Base-by-base conservation (phyloP, 2,113 vertebrate species). In the Platichthys stellatus region DNA sequence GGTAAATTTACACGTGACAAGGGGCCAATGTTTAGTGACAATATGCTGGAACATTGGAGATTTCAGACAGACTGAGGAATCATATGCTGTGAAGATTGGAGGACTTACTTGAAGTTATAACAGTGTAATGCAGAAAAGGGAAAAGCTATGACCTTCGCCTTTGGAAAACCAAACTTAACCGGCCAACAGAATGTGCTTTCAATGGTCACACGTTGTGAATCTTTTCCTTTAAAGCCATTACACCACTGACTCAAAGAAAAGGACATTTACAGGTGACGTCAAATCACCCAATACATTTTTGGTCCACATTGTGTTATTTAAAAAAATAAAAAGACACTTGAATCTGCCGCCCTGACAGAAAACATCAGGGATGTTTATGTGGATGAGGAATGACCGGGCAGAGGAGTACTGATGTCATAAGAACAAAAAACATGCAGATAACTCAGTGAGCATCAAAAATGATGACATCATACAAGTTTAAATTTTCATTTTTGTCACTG, bases 381-480 rank as follows among this genome's bases (percentile, higher is more conserved):
- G 45, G 60, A 53, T 78, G 74, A 74, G n/a, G 38, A 83, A 81
- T 54, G 58, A 81, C 57, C 69, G 49, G 76, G 45, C 64, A 74
- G 49, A 72, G 51, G 21, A 74, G 63, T 63, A 76, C 62, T 71
- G 49, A 78, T 43, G 70, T 76, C 17, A 2, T 40, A 53, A 58
- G 12, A 67, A 68, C 26, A 56, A 31, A 74, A 74, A 49, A 78
- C 80, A 85, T 86, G 88, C 85, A 65, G 28, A n/a, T 24, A 67
- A 88, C 72, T 76, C 70, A 89, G 63, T 80, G 47, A 84, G 66
- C 20, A 81, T 83, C 72, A 89, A 86, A 85, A 82, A 90, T 81
- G 49, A 89, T 86, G 88, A 93, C 90, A 93, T 93, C 90, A 92
- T 93, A 85, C 59, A 69, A 80, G 86, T 88, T 74, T 49, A 47